These are phyloP conservation scores for Phyllotis vaccarum DNA, from an alignment of 2,797 vertebrate species.

Conservation along the genomic window DNA sequence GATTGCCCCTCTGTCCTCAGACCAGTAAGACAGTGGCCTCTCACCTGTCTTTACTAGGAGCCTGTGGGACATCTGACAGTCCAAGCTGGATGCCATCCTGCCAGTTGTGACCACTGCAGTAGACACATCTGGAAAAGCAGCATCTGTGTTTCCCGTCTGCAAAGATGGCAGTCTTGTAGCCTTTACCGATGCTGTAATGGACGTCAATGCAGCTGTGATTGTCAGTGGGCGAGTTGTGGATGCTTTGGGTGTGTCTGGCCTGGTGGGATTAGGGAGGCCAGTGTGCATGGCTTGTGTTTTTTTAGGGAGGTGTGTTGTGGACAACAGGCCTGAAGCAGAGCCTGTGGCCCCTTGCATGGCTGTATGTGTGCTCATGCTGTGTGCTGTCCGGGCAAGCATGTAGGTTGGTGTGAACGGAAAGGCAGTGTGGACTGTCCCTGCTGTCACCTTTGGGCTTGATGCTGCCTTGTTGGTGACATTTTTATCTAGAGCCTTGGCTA, in stretches of 20 bases:
- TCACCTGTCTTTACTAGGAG: constrained; percentile 97
- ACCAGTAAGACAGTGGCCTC: background rate
- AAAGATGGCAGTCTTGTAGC: constrained; percentile 87
- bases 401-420: constrained; percentile 82
- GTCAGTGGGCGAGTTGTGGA: constrained; percentile 88
- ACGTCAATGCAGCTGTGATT: constrained; percentile 88
- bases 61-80: constrained; percentile 95
- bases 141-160: constrained; percentile 84
- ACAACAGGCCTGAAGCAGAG: constrained; percentile 81
- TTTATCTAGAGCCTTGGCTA: constrained; percentile 87
- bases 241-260: constrained; percentile 84
- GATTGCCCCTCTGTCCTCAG: background rate
- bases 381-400: constrained; percentile 81
- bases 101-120: constrained; percentile 89
- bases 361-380: constrained; percentile 75
- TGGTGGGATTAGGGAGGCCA: constrained; percentile 85
- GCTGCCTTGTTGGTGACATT: constrained; percentile 86
- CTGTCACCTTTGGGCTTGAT: constrained; percentile 87
- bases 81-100: constrained; percentile 90
- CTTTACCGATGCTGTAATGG: constrained; percentile 89
- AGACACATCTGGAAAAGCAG: constrained; percentile 74
- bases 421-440: constrained; percentile 81
- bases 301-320: constrained; percentile 85
- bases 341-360: constrained; percentile 79
- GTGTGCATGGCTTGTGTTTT: constrained; percentile 86